Base-by-base conservation (phyloP, 2,113 vertebrate species). In the Sula dactylatra region DNA sequence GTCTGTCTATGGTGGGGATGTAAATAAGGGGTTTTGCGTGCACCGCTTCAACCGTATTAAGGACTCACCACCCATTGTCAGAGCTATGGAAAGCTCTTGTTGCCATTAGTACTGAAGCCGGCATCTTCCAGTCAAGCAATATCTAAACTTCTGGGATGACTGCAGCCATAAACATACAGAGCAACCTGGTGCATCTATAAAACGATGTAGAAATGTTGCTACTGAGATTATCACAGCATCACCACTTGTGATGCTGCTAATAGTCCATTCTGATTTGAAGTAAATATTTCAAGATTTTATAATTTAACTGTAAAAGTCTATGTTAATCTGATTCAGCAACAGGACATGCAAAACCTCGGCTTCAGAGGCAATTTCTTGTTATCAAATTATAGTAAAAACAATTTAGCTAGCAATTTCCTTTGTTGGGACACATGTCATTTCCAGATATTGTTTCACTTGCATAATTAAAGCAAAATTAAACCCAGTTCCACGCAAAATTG, bases 11-110 rank as follows among this genome's bases (percentile, higher is more conserved):
- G 7, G 44, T 27, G 32, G 32, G 44, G 36, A 42, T 20, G 26
- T 6, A n/a, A 58, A 49, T 0, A 31, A 3, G 4, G 22, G 0
- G 1, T 47, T 31, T 31, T 59, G 10, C 2, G 9, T 5, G 6
- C 26, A 8, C 13, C 52, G 14, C 12, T 76, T 65, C 36, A 64
- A 15, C 11, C 27, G 42, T 17, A 2, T 4, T 3, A 50, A 45
- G 77, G 36, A 59, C 65, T 65, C 24, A 3, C 18, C 29, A 40
- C 27, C 8, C 18, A 0, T 8, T 18, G 15, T 7, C 6, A 17
- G 22, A 82, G 34, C 50, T n/a, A 17, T 3, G 29, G 76, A 44
- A 87, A 90, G 62, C 14, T 38, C 89, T 31, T 7, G 2, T 2
- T 70, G 31, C 34, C 6, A 1, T 24, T 7, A 70, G 34, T 67